A percentile compares a stretch with the other conserved stretches of the same genome.
These are phyloP conservation scores for Anguilla marmorata DNA, from an alignment of 2,797 vertebrate species.

Conservation along the genomic window DNA sequence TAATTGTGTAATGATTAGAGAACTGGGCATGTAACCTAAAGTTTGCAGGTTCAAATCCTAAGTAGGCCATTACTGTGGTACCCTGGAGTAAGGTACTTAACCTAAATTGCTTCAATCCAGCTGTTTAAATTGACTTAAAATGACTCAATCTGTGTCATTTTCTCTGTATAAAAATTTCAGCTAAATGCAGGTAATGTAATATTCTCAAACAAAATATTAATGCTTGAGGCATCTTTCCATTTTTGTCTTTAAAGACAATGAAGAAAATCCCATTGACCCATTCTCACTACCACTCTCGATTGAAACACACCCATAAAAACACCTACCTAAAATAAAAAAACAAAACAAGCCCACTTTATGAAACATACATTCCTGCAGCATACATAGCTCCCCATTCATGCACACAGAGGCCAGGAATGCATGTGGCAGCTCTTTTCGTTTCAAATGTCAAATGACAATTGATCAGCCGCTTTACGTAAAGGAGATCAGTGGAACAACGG, in stretches of 20 bases:
- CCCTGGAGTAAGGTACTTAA: background rate
- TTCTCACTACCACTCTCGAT: background rate
- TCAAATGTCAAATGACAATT: slow-evolving; percentile 30
- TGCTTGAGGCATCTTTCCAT: background rate
- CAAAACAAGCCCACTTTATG: background rate
- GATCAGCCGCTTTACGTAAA: slow-evolving; percentile 25
- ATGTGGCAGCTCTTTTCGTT: slow-evolving; percentile 8
- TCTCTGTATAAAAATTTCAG: background rate
- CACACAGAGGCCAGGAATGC: background rate
- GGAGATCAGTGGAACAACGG: slow-evolving; percentile 7
- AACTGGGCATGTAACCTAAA: background rate
- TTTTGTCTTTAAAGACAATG: background rate
- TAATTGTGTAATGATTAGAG: background rate
- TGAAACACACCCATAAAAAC: background rate
- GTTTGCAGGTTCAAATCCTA: background rate
- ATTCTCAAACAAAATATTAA: background rate
- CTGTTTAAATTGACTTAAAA: background rate
- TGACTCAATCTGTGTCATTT: background rate
- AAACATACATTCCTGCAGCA: background rate
- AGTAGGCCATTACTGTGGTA: background rate
- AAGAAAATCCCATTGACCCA: background rate
- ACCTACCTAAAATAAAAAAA: background rate
- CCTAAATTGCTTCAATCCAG: background rate
- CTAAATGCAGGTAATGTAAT: background rate
- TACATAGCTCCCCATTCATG: background rate